Evolutionary conservation across 2,797 vertebrate species (phyloP).

Genomic region (Cossypha niveicapilla): DNA sequence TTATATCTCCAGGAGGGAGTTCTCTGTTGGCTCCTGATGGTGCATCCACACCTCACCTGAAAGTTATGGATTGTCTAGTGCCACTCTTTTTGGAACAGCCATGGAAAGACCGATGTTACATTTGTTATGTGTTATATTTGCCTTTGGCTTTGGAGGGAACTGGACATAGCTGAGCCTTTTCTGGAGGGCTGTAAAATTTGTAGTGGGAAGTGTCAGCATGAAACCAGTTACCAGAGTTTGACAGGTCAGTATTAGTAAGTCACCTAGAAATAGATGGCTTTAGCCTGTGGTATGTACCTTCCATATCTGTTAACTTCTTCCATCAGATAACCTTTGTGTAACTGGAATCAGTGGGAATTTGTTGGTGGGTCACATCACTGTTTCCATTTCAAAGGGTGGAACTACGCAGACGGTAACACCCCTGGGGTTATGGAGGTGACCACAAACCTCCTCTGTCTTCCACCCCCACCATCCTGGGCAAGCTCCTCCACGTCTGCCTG

Average conservation of each 20-base stretch:
- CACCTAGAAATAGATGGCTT: neutral
- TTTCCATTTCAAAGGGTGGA: slow-evolving; percentile 19
- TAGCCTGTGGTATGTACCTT: neutral
- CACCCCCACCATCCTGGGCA: neutral
- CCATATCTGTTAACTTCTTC: neutral
- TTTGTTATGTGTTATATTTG: neutral
- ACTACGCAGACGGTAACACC: accelerated
- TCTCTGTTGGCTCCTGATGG: neutral
- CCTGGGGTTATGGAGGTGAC: neutral
- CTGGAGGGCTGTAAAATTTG: neutral
- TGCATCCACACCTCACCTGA: neutral
- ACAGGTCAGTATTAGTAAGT: neutral
- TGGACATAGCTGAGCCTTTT: neutral
- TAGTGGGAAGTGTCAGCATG: neutral
- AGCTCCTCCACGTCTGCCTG: neutral
- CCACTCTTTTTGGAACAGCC: neutral
- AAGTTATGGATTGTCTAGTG: neutral
- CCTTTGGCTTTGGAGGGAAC: neutral
- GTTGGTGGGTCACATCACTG: neutral
- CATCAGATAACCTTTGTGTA: neutral
- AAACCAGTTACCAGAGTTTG: neutral
- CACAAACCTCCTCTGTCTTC: neutral
- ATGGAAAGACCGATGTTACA: accelerated
- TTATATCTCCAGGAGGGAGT: neutral
- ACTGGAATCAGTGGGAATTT: neutral